Base-by-base conservation (phyloP, 2,797 vertebrate genomes). In the Betta splendens region DNA sequence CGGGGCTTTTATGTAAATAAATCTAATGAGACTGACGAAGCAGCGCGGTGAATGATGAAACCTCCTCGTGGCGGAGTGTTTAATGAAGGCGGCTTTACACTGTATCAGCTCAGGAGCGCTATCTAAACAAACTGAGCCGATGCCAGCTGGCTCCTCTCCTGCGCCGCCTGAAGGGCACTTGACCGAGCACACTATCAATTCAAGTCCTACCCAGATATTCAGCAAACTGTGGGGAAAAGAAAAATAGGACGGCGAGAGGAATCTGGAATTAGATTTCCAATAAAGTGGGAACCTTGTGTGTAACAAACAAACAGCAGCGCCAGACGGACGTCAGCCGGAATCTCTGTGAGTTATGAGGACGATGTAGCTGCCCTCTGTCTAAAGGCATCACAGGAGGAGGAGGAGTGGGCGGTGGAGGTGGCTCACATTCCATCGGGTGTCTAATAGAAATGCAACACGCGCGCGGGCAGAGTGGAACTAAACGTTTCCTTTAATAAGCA, bases 121-220 rank as follows among this genome's bases (percentile, higher is more conserved):
- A 80, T 77, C 72, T 74, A 84, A 87, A 85, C 69, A 83, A 78
- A 77, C 55, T 22, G 67, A 80, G 71, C 50, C 17, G 36, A 59
- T 69, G 88, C 81, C 85, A 87, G 81, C 84, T 87, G 87, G 78
- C 82, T 63, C 74, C 57, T 38, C 66, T 45, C 48, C 73, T 51
- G 62, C 47, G 53, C 66, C 18, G 76, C 82, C 85, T 72, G 61
- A 62, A 85, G 84, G 74, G 83, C 71, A 68, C 59, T 64, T 52
- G 62, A 70, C 70, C 66, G 80, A 75, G 72, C 54, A 12, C 51
- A 52, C 64, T 60, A 72, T 83, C 64, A 67, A 60, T 69, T 60
- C 62, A 46, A 59, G 25, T 56, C 51, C 51, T 39, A 73, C 13
- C 48, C 64, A 80, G 48, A 68, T 61, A 26, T 44, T 72, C 52